A percentile compares a stretch with the other conserved stretches of the same genome.
Conservation (phyloP, 1,140 invertebrate genomes). For the Zaprionus inermis region DNA sequence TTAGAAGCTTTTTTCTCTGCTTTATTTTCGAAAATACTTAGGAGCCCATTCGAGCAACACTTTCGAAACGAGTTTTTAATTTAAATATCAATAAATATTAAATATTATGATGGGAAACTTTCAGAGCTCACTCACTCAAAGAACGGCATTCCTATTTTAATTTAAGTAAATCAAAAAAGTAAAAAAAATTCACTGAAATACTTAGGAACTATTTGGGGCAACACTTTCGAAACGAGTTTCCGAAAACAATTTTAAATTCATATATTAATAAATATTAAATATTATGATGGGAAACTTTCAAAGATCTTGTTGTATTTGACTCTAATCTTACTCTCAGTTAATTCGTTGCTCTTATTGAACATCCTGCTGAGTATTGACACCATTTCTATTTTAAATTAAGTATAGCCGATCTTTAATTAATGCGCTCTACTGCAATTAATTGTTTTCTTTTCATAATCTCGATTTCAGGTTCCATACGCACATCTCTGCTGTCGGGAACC, state of each 20-base stretch:
- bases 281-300: not conserved
- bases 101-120: not conserved
- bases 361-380: not conserved
- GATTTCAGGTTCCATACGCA: conserved; percentile 89
- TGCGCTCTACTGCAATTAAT: conserved; percentile 13
- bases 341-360: not conserved
- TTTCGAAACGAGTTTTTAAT: conserved; percentile 4
- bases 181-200: too few species aligned
- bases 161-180: too few species aligned
- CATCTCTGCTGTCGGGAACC: conserved; percentile 92
- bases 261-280: not conserved
- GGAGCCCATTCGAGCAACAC: not conserved
- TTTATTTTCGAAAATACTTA: not conserved
- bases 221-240: conserved; percentile 4
- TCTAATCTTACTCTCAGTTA: not conserved
- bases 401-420: conserved; percentile 9
- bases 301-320: not conserved
- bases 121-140: not conserved
- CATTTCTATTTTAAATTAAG: not conserved
- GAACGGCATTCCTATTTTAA: too few species aligned
- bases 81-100: not conserved
- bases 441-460: conserved; percentile 31
- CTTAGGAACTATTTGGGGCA: not conserved
- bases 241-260: too few species aligned
- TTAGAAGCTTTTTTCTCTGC: not conserved